phyloP scores from a whole-genome alignment of 2,113 vertebrate species.

The Pangasianodon gigas region DNA sequence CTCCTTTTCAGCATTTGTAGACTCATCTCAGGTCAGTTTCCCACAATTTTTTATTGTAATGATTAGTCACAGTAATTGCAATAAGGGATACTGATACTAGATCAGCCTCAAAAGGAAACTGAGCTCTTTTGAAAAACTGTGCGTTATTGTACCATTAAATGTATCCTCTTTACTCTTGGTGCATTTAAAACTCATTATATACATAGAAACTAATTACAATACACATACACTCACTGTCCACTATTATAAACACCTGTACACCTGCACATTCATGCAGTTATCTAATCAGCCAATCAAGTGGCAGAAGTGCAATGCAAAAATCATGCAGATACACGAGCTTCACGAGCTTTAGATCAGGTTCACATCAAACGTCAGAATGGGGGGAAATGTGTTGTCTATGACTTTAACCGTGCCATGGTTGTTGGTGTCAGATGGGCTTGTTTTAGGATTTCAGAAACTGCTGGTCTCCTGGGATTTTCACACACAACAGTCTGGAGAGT shows the following conservation, averaged over 20 bases:
- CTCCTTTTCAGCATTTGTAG: background rate
- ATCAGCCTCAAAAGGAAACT: background rate
- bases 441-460: no score
- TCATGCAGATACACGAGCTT: no score
- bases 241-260: background rate
- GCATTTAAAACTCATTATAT: conserved; percentile 16
- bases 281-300: background rate
- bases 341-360: no score
- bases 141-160: background rate
- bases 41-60: background rate
- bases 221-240: background rate
- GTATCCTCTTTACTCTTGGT: conserved; percentile 15
- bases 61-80: background rate
- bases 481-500: no score
- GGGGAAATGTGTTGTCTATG: no score
- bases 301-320: no score
- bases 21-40: background rate
- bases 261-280: background rate
- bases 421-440: no score
- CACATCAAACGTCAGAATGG: no score
- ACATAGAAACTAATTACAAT: conserved; percentile 19
- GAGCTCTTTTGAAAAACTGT: background rate
- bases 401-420: no score
- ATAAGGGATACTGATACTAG: background rate
- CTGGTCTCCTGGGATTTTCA: no score